These are phyloP conservation scores for Malurus melanocephalus DNA, from an alignment of 2,113 vertebrate species.

Conservation along the genomic window DNA sequence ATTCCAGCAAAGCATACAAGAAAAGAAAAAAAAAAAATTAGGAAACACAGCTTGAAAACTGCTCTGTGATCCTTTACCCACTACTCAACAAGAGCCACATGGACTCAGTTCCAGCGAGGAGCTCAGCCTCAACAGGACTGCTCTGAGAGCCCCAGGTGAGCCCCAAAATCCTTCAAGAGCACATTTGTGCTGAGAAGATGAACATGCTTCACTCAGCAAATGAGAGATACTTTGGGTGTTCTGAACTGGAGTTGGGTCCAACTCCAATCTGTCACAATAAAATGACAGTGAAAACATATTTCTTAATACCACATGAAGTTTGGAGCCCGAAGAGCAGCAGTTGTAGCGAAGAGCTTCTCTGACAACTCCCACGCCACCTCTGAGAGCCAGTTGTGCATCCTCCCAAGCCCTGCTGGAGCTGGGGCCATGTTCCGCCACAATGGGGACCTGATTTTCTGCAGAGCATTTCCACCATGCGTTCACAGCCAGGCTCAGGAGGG, in stretches of 20 bases:
- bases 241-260: not conserved
- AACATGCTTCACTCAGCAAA: not conserved
- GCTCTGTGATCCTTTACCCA: not conserved
- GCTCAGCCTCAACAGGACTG: not conserved
- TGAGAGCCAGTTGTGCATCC: not conserved
- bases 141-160: not conserved
- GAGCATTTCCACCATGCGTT: not conserved
- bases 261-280: constrained; percentile 7
- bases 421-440: not conserved
- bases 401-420: not conserved
- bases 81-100: not conserved
- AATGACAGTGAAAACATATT: not conserved
- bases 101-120: not conserved
- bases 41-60: not conserved
- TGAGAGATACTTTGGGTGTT: not conserved
- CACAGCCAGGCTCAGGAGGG: not conserved
- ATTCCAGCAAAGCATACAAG: not conserved
- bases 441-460: not conserved
- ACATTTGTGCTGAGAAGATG: not conserved
- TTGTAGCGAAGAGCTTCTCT: not conserved
- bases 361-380: not conserved
- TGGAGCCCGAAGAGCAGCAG: not conserved
- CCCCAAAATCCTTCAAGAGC: not conserved
- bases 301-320: not conserved
- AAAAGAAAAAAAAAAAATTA: not conserved